A percentile compares a stretch with the other conserved stretches of the same genome.
phyloP scores from a whole-genome alignment of 2,888 invertebrate species.

The Axea sp. region DNA sequence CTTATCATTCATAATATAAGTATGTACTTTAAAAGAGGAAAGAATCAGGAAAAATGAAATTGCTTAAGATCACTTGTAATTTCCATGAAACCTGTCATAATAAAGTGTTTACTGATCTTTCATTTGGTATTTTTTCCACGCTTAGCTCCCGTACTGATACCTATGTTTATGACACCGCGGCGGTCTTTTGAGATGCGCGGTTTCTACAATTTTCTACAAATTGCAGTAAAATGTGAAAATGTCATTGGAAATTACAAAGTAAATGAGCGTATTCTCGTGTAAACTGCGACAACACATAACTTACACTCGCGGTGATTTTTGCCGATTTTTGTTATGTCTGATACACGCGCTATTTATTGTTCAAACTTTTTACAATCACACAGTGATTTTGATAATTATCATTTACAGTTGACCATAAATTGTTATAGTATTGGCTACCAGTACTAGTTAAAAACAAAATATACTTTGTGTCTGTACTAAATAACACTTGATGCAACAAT shows the following conservation, averaged over 20 bases:
- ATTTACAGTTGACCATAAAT: too few species aligned
- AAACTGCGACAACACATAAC: conserved; percentile 15
- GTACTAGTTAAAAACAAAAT: too few species aligned
- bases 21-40: conserved; percentile 10
- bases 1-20: conserved; percentile 23
- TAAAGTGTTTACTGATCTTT: conserved; percentile 58
- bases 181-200: conserved; percentile 24
- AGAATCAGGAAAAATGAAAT: conserved; percentile 22
- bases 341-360: conserved; percentile 24
- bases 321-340: conserved; percentile 1
- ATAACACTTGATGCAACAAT: too few species aligned
- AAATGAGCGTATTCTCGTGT: conserved; percentile 5
- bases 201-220: conserved; percentile 35
- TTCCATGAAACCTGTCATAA: conserved; percentile 51
- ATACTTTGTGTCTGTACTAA: too few species aligned
- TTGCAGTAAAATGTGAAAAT: conserved; percentile 36
- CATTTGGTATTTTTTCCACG: conserved; percentile 11
- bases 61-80: conserved; percentile 36
- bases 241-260: conserved; percentile 50
- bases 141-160: conserved; percentile 25
- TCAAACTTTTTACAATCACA: too few species aligned
- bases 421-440: too few species aligned
- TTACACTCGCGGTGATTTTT: conserved; percentile 4
- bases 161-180: conserved; percentile 29
- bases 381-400: too few species aligned